Conservation (phyloP, 2,888 invertebrate species). For the Dryobotodes eremita region DNA sequence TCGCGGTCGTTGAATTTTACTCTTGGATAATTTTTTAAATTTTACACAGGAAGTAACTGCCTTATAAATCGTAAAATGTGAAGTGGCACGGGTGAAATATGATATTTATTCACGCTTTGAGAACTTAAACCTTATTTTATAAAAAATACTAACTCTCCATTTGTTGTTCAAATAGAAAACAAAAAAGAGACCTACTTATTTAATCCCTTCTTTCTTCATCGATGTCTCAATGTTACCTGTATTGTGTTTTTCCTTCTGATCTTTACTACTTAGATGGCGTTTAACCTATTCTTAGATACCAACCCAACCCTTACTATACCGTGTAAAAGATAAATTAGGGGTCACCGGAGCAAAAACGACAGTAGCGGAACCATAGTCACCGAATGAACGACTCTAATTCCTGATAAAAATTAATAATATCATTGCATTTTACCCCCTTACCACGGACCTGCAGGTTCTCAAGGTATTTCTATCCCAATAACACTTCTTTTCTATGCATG, state of each 20-base stretch:
- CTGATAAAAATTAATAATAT: conserved; percentile 88
- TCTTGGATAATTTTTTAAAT: conserved; percentile 3
- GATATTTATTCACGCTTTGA: neutral
- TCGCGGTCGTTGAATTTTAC: conserved; percentile 13
- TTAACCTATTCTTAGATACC: conserved; percentile 81
- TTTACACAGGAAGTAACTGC: conserved; percentile 14
- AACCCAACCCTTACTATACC: conserved; percentile 71
- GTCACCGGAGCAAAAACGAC: conserved; percentile 82
- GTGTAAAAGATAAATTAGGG: conserved; percentile 79
- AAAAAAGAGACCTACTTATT: conserved; percentile 78
- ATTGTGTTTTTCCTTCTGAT: conserved; percentile 82
- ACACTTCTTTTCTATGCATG: conserved; percentile 89
- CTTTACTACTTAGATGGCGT: conserved; percentile 79
- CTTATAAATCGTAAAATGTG: conserved; percentile 12
- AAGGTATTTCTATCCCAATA: conserved; percentile 91
- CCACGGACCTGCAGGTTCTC: conserved; percentile 91
- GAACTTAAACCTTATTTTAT: neutral
- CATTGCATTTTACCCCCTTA: conserved; percentile 89
- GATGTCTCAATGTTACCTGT: conserved; percentile 87
- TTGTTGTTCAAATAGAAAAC: conserved; percentile 76
- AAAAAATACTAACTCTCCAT: conserved; percentile 70
- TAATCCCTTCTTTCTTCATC: conserved; percentile 81
- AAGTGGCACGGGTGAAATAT: neutral
- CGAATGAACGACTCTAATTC: conserved; percentile 80
- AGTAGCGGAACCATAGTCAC: conserved; percentile 79